Evolutionary conservation across 2,113 vertebrate species (phyloP).

Genomic region (Xyrauchen texanus): DNA sequence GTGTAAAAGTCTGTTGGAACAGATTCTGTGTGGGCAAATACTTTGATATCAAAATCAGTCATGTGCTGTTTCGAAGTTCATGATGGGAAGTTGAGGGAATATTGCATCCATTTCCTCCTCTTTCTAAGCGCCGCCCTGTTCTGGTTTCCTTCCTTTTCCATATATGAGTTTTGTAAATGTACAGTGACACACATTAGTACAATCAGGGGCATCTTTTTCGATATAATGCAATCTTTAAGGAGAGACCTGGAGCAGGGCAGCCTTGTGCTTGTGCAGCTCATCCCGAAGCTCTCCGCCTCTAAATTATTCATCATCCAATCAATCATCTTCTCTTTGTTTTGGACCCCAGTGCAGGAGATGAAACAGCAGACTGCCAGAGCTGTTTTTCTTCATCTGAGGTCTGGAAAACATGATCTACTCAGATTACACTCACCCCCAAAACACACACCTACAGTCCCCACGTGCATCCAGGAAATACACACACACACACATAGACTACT

Average conservation of each 20-base stretch:
- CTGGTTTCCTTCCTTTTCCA: slow-evolving; percentile 61
- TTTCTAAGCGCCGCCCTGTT: slow-evolving; percentile 39
- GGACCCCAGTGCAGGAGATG: slow-evolving; percentile 81
- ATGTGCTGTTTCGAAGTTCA: slow-evolving; percentile 55
- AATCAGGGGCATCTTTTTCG: slow-evolving; percentile 69
- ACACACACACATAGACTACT: not conserved
- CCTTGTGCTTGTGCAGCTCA: slow-evolving; percentile 58
- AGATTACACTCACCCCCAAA: slow-evolving; percentile 70
- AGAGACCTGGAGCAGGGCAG: slow-evolving; percentile 57
- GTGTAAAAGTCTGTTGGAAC: too few species aligned
- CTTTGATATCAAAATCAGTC: too few species aligned
- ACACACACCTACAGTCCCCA: slow-evolving; percentile 51
- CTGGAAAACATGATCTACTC: slow-evolving; percentile 81
- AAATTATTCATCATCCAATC: slow-evolving; percentile 86
- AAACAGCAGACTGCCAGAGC: slow-evolving; percentile 77
- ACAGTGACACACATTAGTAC: slow-evolving; percentile 71
- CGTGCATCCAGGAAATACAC: slow-evolving; percentile 22
- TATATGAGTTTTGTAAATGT: slow-evolving; percentile 75
- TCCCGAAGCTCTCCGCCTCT: slow-evolving; percentile 75
- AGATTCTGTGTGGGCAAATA: too few species aligned
- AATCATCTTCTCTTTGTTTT: slow-evolving; percentile 85
- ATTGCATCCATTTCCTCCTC: not conserved
- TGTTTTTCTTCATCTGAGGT: slow-evolving; percentile 82
- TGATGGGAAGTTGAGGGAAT: slow-evolving; percentile 52
- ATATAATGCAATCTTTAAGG: slow-evolving; percentile 68